Base-by-base conservation (phyloP, 2,113 vertebrate species). In the Petrocephalus zakoni region DNA sequence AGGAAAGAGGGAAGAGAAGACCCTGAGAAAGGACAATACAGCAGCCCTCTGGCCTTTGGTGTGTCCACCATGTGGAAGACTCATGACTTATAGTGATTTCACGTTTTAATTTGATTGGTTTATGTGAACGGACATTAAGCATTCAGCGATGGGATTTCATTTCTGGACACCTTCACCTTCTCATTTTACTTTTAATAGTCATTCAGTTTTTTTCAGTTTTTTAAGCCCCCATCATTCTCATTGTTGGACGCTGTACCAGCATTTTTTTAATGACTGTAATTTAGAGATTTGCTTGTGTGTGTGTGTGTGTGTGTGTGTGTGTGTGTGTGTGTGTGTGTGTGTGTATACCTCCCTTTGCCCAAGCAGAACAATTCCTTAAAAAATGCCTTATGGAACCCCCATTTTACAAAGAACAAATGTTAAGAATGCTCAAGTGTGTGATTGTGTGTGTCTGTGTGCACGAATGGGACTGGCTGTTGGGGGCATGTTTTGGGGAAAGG, bases 61-160 rank as follows among this genome's bases (percentile, higher is more conserved):
- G 91, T 94, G 93, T 93, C 93, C 89, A 56, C 91, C 92, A 89
- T 91, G 90, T 83, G 90, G 90, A 89, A 89, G 90, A 93, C 93
- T 92, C 81, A 94, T 94, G 94, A 94, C 92, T 93, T 94, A 93
- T 93, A 93, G 92, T 94, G 95, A 94, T 94, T 94, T 95, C 94
- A 93, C 93, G 92, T 95, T 94, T 78, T 78, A 22, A 58, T 52
- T 82, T 87, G 34, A 72, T 61, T 53, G n/a, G 11, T 37, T 83
- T 78, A 61, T 68, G 13, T 61, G 92, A 93, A 86, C 34, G 93
- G 94, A 94, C 94, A 92, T 93, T 90, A 89, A 87, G 46, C 94
- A 93, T 93, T 93, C 92, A 94, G 91, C 89, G 90, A 89, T 92
- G 89, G 87, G 88, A 92, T 90, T 93, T 91, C 93, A 92, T 90